Percentiles rank a stretch among this genome's conserved stretches.
phyloP scores from a whole-genome alignment of 2,888 invertebrate species.

The Scrobipalpa atriplicella region DNA sequence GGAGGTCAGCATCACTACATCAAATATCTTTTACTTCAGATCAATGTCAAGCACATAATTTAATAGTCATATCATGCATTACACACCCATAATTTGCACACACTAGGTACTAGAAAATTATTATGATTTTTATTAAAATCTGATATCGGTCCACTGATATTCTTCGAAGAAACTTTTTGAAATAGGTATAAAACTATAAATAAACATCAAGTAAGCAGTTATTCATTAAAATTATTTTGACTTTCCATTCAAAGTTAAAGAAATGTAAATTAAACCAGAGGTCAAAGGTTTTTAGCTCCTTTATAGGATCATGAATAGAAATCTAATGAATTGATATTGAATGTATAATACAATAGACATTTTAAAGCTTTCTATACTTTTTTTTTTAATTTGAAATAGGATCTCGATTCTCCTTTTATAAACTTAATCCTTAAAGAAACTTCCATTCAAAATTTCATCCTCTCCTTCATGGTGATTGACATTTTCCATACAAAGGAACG shows the following conservation, averaged over 20 bases:
- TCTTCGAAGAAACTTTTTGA: too few species aligned
- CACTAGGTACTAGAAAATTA: too few species aligned
- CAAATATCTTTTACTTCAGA: too few species aligned
- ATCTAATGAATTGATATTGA: not conserved
- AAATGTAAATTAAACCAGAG: not conserved
- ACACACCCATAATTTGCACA: too few species aligned
- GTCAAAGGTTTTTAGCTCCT: not conserved
- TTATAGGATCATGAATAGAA: not conserved
- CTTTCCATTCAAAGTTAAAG: not conserved
- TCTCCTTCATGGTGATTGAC: constrained; percentile 22
- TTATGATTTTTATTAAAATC: too few species aligned
- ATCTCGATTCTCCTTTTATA: not conserved
- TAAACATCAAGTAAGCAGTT: not conserved
- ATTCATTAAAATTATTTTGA: not conserved
- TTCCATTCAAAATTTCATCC: constrained; percentile 17
- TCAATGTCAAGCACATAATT: too few species aligned
- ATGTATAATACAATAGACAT: not conserved
- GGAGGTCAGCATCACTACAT: too few species aligned
- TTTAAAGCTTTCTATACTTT: not conserved
- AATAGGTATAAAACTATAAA: not conserved
- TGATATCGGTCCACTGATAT: too few species aligned
- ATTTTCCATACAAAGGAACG: constrained; percentile 19
- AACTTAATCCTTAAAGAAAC: not conserved
- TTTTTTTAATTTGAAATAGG: not conserved
- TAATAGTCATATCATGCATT: too few species aligned